A percentile compares a stretch with the other conserved stretches of the same genome.
Conservation (phyloP, 2,888 invertebrate genomes). For the Temnothorax ravouxi region DNA sequence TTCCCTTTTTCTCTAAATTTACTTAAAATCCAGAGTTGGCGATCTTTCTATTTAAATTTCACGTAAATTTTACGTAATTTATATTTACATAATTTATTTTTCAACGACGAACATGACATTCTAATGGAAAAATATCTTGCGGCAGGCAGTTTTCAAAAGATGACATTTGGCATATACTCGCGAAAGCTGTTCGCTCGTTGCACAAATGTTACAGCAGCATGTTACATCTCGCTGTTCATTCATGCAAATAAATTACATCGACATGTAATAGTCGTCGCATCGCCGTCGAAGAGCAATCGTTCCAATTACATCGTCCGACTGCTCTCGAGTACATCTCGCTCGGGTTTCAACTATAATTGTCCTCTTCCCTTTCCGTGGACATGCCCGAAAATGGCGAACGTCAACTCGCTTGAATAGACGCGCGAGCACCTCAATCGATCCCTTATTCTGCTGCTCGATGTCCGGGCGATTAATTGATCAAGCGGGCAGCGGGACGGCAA, state of each 20-base stretch:
- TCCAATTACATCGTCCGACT: constrained; percentile 34
- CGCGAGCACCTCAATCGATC: constrained; percentile 57
- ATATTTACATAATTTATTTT: not conserved
- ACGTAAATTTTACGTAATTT: constrained; percentile 14
- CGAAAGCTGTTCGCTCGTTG: constrained; percentile 11
- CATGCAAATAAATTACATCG: constrained; percentile 53
- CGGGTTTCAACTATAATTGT: constrained; percentile 47
- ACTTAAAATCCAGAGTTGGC: not conserved
- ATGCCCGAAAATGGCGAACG: constrained; percentile 46
- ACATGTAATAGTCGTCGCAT: constrained; percentile 44
- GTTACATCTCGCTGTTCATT: constrained; percentile 21
- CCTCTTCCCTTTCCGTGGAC: constrained; percentile 41
- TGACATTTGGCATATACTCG: constrained; percentile 4
- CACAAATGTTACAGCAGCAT: constrained; percentile 12
- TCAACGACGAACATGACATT: not conserved
- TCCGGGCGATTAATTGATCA: constrained; percentile 71
- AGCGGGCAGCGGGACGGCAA: constrained; percentile 55
- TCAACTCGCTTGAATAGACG: constrained; percentile 48
- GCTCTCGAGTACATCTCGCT: constrained; percentile 24
- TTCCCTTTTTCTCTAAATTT: constrained; percentile 6
- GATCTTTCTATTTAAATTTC: constrained; percentile 11
- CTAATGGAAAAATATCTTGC: not conserved
- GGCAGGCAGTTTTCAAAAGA: not conserved
- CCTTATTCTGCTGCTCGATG: constrained; percentile 48
- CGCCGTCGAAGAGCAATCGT: constrained; percentile 39